A percentile compares a stretch with the other conserved stretches of the same genome.
phyloP scores from a whole-genome alignment of 2,797 vertebrate genomes.

The Lateolabrax maculatus region DNA sequence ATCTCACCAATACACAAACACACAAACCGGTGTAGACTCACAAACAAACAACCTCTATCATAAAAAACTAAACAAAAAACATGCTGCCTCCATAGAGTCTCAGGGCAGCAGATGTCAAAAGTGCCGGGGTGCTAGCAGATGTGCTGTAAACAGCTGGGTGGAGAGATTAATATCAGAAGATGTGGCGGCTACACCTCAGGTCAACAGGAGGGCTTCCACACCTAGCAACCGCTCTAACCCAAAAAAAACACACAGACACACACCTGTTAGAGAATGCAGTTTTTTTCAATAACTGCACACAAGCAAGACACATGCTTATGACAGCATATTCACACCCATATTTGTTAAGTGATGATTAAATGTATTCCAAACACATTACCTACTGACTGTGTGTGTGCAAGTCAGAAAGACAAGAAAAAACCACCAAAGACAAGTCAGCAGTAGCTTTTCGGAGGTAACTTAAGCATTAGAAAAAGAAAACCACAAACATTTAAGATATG shows the following conservation, averaged over 20 bases:
- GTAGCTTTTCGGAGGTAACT: background rate
- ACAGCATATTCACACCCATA: background rate
- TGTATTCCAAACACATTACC: background rate
- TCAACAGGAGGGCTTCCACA: background rate
- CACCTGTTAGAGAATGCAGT: background rate
- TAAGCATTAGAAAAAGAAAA: slow-evolving; percentile 7
- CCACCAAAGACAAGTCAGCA: background rate
- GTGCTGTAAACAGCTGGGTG: slow-evolving; percentile 4
- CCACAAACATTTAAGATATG: slow-evolving; percentile 28
- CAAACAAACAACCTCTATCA: background rate
- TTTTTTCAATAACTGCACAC: slow-evolving; percentile 3
- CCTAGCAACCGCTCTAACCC: background rate
- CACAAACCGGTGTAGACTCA: no score
- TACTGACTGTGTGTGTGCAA: background rate
- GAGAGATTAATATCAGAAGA: background rate
- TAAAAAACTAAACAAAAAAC: slow-evolving; percentile 5
- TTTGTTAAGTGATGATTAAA: slow-evolving; percentile 2
- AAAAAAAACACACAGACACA: background rate
- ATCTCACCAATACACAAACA: no score
- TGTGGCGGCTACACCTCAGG: no score
- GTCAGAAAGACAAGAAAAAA: background rate
- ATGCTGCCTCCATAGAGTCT: background rate
- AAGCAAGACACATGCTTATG: background rate
- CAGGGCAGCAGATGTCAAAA: slow-evolving; percentile 8
- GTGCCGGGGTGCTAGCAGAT: background rate